phyloP scores from a whole-genome alignment of 2,888 invertebrate species.

The Danaus chrysippus region DNA sequence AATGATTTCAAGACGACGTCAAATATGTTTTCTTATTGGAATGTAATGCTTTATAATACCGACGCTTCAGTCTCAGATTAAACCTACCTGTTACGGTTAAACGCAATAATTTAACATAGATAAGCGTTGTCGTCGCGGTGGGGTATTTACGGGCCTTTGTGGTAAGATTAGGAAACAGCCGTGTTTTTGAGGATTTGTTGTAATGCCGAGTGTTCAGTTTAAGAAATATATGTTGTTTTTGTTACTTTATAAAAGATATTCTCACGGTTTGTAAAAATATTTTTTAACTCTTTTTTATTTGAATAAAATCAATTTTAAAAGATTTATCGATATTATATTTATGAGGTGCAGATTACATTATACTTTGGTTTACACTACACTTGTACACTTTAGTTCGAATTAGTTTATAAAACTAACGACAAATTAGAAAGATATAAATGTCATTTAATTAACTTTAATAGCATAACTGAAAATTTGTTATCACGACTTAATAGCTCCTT shows the following conservation, averaged over 20 bases:
- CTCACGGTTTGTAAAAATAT: not conserved
- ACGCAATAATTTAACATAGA: slow-evolving; percentile 53
- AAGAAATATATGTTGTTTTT: not conserved
- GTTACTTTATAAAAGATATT: not conserved
- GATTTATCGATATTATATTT: no score
- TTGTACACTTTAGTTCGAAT: no score
- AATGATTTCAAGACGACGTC: no score
- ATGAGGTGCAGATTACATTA: no score
- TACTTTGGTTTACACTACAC: no score
- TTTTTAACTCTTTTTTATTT: not conserved
- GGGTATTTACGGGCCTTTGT: slow-evolving; percentile 42
- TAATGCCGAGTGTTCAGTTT: slow-evolving; percentile 1
- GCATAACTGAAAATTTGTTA: no score
- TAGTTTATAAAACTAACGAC: no score
- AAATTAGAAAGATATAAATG: no score
- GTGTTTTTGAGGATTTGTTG: slow-evolving; percentile 26
- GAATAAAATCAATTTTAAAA: not conserved
- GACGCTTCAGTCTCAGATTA: not conserved
- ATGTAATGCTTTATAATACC: not conserved
- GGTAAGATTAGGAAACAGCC: slow-evolving; percentile 39
- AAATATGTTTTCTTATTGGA: no score
- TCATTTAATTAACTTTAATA: no score
- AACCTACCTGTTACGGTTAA: slow-evolving; percentile 45
- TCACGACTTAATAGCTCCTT: no score
- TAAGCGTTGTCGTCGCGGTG: slow-evolving; percentile 44